A percentile compares a stretch with the other conserved stretches of the same genome.
Evolutionary conservation across 2,113 vertebrate species (phyloP).

Genomic region (Oncorhynchus tshawytscha): DNA sequence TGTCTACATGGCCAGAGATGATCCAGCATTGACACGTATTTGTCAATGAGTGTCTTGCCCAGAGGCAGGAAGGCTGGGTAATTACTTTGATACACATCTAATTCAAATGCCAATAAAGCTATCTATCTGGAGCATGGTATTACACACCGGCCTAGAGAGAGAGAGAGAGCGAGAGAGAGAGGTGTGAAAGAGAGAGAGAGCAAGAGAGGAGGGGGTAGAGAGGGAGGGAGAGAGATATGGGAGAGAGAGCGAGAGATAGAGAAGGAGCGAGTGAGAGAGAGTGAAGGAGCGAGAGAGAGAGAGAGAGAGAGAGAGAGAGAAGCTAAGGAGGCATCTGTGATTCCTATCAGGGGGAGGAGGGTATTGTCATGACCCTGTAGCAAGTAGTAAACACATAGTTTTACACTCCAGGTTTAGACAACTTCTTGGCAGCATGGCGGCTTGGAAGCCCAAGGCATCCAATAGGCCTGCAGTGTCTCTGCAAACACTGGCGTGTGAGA

Average conservation of each 20-base stretch:
- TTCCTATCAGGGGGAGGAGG: not conserved
- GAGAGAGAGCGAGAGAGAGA: not conserved
- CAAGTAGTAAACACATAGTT: not conserved
- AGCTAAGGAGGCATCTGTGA: not conserved
- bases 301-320: not conserved
- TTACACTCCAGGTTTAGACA: constrained; percentile 35
- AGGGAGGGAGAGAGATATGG: not conserved
- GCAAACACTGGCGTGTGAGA: constrained; percentile 37
- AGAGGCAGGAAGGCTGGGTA: constrained; percentile 62
- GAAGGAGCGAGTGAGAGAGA: no score
- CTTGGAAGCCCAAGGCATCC: no score
- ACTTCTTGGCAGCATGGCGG: constrained; percentile 2
- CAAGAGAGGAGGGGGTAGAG: not conserved
- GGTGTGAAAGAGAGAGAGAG: not conserved
- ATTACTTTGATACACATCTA: constrained; percentile 62
- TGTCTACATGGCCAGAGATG: constrained; percentile 12
- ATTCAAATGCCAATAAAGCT: constrained; percentile 69
- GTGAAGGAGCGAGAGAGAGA: no score
- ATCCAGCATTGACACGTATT: constrained; percentile 27
- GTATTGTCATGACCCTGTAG: not conserved
- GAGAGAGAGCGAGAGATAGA: no score
- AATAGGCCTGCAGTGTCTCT: constrained; percentile 19
- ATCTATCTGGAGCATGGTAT: constrained; percentile 62
- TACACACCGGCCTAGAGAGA: constrained; percentile 20
- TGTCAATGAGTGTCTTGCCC: constrained; percentile 42